These are phyloP conservation scores for Drosophila pectinifera DNA, from an alignment of 1,140 invertebrate species.

Conservation along the genomic window DNA sequence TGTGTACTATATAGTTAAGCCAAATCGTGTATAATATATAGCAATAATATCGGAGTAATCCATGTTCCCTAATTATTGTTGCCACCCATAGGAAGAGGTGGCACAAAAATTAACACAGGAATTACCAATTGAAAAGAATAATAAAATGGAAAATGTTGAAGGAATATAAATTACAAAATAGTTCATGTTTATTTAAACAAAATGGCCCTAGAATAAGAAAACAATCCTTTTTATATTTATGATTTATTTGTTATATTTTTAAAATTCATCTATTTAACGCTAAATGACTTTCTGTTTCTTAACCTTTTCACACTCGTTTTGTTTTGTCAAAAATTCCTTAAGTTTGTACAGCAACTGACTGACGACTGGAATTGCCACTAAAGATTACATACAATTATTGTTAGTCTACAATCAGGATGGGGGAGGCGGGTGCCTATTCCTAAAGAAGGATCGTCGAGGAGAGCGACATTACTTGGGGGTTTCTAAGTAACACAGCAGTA, in stretches of 20 bases:
- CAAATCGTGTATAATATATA: slow-evolving; percentile 28
- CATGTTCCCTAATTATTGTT: slow-evolving; percentile 4
- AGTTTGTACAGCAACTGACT: slow-evolving; percentile 22
- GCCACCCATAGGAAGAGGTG: too few relatives aligned
- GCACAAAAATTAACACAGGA: slow-evolving; percentile 8
- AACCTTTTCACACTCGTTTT: slow-evolving; percentile 16
- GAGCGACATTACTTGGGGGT: not conserved
- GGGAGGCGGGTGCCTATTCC: not conserved
- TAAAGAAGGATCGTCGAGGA: not conserved
- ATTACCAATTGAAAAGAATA: slow-evolving; percentile 10
- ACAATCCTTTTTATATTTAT: slow-evolving; percentile 10
- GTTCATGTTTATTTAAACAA: too few relatives aligned
- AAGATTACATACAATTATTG: slow-evolving; percentile 20
- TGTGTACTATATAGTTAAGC: slow-evolving; percentile 40
- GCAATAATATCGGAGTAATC: slow-evolving; percentile 24
- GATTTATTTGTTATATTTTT: slow-evolving; percentile 42
- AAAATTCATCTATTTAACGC: slow-evolving; percentile 73
- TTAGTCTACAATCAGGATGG: slow-evolving; percentile 23
- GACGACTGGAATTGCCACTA: slow-evolving; percentile 10
- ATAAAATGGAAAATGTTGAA: slow-evolving; percentile 7
- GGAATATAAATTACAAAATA: too few relatives aligned
- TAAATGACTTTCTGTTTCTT: slow-evolving; percentile 33
- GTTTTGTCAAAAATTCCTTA: slow-evolving; percentile 9
- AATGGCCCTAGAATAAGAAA: too few relatives aligned
- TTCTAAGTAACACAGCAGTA: not conserved